phyloP scores from a whole-genome alignment of 2,888 invertebrate genomes.

The Nomada flava region DNA sequence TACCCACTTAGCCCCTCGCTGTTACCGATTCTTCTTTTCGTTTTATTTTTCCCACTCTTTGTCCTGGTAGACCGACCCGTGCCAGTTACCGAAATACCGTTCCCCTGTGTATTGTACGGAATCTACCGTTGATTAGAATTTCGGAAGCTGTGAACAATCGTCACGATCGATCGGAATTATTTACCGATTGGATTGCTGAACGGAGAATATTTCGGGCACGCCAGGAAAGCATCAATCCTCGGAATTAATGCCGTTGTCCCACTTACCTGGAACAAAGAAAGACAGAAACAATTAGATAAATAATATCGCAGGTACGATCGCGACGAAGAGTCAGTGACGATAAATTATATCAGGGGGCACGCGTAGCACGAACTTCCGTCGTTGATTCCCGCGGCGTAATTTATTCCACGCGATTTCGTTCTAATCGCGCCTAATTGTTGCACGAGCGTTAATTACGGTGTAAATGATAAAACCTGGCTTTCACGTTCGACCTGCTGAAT shows the following conservation, averaged over 20 bases:
- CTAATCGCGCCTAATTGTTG: slow-evolving; percentile 68
- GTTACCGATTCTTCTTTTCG: slow-evolving; percentile 58
- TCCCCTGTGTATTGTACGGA: neutral
- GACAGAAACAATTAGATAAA: slow-evolving; percentile 21
- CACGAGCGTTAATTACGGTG: slow-evolving; percentile 73
- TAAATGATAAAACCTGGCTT: slow-evolving; percentile 71
- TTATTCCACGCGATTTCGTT: slow-evolving; percentile 57
- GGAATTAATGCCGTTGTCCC: neutral
- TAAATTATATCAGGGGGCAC: slow-evolving; percentile 31
- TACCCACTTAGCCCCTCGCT: slow-evolving; percentile 68
- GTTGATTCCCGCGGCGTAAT: slow-evolving; percentile 27
- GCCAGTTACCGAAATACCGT: slow-evolving; percentile 22
- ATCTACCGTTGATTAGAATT: neutral
- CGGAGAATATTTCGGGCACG: neutral
- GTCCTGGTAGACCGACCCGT: slow-evolving; percentile 1
- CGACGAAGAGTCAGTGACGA: slow-evolving; percentile 14
- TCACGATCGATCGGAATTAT: neutral
- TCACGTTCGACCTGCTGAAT: slow-evolving; percentile 19
- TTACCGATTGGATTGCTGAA: neutral
- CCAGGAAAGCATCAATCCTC: neutral
- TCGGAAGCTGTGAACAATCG: neutral
- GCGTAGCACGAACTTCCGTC: slow-evolving; percentile 21
- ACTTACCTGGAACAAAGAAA: slow-evolving; percentile 51
- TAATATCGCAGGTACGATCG: slow-evolving; percentile 9
- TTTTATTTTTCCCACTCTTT: slow-evolving; percentile 30